Conservation (phyloP, 1,140 invertebrate species). For the Saxidomus purpurata region DNA sequence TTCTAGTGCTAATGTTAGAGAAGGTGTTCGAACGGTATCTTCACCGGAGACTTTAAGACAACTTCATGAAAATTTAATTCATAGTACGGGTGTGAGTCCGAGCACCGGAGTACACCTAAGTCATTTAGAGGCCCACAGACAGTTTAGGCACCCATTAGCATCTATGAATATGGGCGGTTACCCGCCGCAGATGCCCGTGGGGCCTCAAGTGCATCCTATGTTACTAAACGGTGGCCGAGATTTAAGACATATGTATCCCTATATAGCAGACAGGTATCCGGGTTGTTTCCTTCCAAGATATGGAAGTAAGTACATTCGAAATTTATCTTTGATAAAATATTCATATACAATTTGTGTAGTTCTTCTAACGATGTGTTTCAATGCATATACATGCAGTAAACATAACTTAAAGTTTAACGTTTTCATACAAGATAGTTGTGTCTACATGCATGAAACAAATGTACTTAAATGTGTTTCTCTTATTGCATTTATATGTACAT, state of each 20-base stretch:
- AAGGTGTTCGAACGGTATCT: slow-evolving; percentile 42
- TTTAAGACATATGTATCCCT: slow-evolving; percentile 62
- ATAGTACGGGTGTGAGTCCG: background rate
- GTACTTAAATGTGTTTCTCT: no score
- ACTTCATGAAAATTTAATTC: slow-evolving; percentile 57
- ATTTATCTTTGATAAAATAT: background rate
- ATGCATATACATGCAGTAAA: no score
- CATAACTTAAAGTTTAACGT: no score
- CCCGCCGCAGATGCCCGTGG: slow-evolving; percentile 38
- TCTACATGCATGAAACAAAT: no score
- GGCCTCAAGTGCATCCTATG: slow-evolving; percentile 61
- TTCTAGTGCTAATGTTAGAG: slow-evolving; percentile 55
- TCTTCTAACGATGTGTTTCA: background rate
- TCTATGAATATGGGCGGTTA: slow-evolving; percentile 24
- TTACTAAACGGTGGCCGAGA: slow-evolving; percentile 47
- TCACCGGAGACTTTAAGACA: slow-evolving; percentile 60
- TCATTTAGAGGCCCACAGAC: slow-evolving; percentile 40
- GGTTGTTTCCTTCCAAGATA: slow-evolving; percentile 62
- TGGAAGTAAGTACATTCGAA: slow-evolving; percentile 52
- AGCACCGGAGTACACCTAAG: slow-evolving; percentile 14
- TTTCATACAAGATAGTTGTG: no score
- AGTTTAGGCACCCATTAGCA: slow-evolving; percentile 51
- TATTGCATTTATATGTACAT: no score
- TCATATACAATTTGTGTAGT: background rate
- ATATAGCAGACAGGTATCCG: slow-evolving; percentile 59